Conservation (phyloP, 2,888 invertebrate genomes). For the Esperia sulphurella region DNA sequence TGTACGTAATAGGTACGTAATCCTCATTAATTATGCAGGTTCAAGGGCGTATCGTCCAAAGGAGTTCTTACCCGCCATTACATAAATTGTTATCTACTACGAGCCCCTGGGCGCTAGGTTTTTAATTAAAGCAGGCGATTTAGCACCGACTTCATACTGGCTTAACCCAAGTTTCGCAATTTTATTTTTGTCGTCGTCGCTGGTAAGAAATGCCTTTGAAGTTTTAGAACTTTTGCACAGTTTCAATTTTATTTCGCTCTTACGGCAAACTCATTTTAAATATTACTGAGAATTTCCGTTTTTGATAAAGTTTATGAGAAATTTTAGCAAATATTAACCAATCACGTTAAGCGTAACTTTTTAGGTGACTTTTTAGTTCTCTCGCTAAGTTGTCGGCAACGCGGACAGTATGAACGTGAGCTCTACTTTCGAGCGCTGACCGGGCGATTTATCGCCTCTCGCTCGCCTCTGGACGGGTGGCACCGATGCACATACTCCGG, state of each 20-base stretch:
- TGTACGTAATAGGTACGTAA: conserved; percentile 7
- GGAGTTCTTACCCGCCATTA: conserved; percentile 60
- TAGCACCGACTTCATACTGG: conserved; percentile 38
- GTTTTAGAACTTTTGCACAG: conserved; percentile 4
- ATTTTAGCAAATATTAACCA: neutral
- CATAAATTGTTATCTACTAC: conserved; percentile 66
- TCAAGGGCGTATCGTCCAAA: conserved; percentile 51
- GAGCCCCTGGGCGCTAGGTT: conserved; percentile 53
- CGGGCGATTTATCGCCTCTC: conserved; percentile 41
- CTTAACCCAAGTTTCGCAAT: conserved; percentile 56
- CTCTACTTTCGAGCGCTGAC: conserved; percentile 26
- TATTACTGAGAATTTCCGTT: neutral
- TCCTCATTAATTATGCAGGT: conserved; percentile 57
- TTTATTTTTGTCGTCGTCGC: conserved; percentile 48
- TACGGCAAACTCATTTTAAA: neutral
- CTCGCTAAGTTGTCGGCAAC: conserved; percentile 6
- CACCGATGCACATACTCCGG: conserved; percentile 25
- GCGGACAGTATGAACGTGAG: conserved; percentile 10
- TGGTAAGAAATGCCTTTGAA: conserved; percentile 22
- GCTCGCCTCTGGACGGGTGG: conserved; percentile 31
- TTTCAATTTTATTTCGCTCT: conserved; percentile 1
- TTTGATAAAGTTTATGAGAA: neutral
- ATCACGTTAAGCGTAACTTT: neutral
- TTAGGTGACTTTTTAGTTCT: conserved; percentile 1
- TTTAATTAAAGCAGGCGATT: conserved; percentile 70